A percentile compares a stretch with the other conserved stretches of the same genome.
Conservation (phyloP, 2,888 invertebrate species). For the Ecliptopera silaceata region DNA sequence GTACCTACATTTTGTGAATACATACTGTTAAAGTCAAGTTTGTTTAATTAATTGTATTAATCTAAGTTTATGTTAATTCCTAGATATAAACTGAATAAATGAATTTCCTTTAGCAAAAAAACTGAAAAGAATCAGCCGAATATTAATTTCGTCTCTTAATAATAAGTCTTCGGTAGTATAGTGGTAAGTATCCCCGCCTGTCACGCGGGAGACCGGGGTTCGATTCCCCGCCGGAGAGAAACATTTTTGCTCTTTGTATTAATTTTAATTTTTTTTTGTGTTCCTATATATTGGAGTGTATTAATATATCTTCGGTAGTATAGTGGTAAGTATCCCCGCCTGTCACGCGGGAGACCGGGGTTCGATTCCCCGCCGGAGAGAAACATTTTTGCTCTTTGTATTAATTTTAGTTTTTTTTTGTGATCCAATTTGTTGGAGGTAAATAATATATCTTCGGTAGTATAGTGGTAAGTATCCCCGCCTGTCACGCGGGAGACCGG, state of each 20-base stretch:
- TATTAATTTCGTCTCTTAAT: no score
- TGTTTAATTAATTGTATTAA: no score
- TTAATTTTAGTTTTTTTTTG: background rate
- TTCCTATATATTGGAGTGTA: no score
- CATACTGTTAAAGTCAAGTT: no score
- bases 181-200: slow-evolving; percentile 84
- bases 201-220: slow-evolving; percentile 84
- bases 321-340: slow-evolving; percentile 84
- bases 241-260: slow-evolving; percentile 40
- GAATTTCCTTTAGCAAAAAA: no score
- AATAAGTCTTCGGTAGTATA: slow-evolving; percentile 84
- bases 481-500: slow-evolving; percentile 84
- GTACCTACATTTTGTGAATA: no score
- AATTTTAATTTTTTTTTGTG: background rate
- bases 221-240: slow-evolving; percentile 81
- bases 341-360: slow-evolving; percentile 84
- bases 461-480: slow-evolving; percentile 84
- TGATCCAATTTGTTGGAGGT: background rate
- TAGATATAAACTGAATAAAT: no score
- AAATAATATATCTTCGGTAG: slow-evolving; percentile 59
- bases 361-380: slow-evolving; percentile 83
- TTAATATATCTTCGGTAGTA: slow-evolving; percentile 83
- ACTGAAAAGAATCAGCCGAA: no score
- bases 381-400: slow-evolving; percentile 41
- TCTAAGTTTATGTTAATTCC: no score